phyloP scores from a whole-genome alignment of 2,113 vertebrate genomes.

The Oryzias woworae region DNA sequence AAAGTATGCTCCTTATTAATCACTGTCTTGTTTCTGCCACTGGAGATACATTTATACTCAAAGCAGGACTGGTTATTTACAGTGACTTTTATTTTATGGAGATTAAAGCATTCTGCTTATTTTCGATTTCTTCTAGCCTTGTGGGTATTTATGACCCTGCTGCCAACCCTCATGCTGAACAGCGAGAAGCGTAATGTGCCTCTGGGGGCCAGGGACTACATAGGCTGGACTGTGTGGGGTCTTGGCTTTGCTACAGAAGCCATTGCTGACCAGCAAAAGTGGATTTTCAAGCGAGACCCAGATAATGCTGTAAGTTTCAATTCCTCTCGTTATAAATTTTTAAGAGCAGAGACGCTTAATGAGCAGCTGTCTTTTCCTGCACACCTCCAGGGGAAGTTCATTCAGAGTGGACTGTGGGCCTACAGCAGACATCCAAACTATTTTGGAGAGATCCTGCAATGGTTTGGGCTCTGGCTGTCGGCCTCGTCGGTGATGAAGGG shows the following conservation, averaged over 20 bases:
- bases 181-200: constrained; percentile 67
- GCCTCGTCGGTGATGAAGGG: constrained; percentile 78
- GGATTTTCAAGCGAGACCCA: constrained; percentile 77
- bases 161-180: constrained; percentile 83
- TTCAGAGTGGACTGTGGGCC: constrained; percentile 80
- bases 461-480: constrained; percentile 80
- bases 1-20: constrained; percentile 30
- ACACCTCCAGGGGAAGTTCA: constrained; percentile 77
- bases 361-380: background rate
- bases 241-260: constrained; percentile 77
- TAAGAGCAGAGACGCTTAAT: constrained; percentile 1
- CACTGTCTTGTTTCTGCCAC: constrained; percentile 25
- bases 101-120: constrained; percentile 10
- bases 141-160: constrained; percentile 82
- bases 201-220: constrained; percentile 75
- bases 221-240: constrained; percentile 80
- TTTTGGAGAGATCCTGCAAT: constrained; percentile 82
- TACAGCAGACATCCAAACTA: constrained; percentile 84
- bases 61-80: background rate
- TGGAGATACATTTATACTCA: constrained; percentile 33
- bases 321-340: background rate
- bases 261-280: constrained; percentile 83
- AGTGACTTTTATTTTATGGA: background rate
- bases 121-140: constrained; percentile 59
- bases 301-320: constrained; percentile 75